Base-by-base conservation (phyloP, 2,888 invertebrate species). In the Machimus atricapillus region DNA sequence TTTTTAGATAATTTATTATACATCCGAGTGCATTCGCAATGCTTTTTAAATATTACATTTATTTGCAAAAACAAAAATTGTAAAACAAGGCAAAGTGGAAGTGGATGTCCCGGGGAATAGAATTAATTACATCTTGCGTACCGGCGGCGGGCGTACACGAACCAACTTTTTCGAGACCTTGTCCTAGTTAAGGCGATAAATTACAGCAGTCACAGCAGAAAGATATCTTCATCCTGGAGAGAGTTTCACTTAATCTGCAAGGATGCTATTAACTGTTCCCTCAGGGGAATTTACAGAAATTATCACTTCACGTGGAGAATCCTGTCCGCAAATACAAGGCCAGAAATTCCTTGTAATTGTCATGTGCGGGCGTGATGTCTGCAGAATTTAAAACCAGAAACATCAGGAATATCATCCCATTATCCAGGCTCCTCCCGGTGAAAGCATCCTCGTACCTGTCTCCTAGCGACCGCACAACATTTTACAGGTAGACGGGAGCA, bases 251-350 rank as follows among this genome's bases (percentile, higher is more conserved):
- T 81, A 81, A 81, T 81, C 81, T 56, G 52, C 81, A 81, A 37
- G 43, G 66, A 43, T 37, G 85, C 73, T 66, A 85, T 85, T 85
- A 85, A 40, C 73, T 14, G 66, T 73, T 73, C 40, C 73, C 73
- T 43, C 43, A 43, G 31, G 73, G 85, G 85, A 73, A 73, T 85
- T 85, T 73, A 43, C 19, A 85, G 85, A 85, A 85, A 85, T 85
- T 85, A 85, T 85, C 85, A 85, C 85, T 85, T 85, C 85, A 85
- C 85, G 73, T 85, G 23, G 81, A 81, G 34, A 27, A 81, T 56
- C 56, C 46, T 34, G 56, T 34, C 81, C 81, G 81, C 81, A 81
- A 81, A 56, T 81, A 81, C 81, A 81, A 81, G 81, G 40, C 81
- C 58, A 81, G 81, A 81, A 66, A 81, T 81, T 56, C 31, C 31